Conservation (phyloP, 2,797 vertebrate species). For the Lagodon rhomboides region DNA sequence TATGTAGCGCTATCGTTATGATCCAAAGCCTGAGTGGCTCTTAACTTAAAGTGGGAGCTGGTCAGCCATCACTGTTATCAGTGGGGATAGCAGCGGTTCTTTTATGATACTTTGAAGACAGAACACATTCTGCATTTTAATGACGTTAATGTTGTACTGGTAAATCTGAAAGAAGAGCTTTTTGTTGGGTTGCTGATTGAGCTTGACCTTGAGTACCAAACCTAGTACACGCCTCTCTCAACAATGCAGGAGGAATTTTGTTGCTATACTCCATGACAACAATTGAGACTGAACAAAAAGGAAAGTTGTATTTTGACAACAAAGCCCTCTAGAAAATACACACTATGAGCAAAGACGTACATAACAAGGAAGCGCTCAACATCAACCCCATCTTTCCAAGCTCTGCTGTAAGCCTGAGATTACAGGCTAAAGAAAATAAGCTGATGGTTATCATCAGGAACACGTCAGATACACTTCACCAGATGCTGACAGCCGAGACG, state of each 20-base stretch:
- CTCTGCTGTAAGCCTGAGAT: conserved; percentile 25
- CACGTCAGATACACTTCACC: conserved; percentile 35
- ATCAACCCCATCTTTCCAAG: conserved; percentile 25
- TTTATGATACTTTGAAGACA: conserved; percentile 7
- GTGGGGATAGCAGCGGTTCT: background rate
- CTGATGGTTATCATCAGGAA: conserved; percentile 49
- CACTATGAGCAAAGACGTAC: conserved; percentile 43
- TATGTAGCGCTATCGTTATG: conserved; percentile 15
- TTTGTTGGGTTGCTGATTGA: conserved; percentile 12
- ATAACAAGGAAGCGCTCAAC: conserved; percentile 48
- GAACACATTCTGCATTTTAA: conserved; percentile 18
- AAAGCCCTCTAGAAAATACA: conserved; percentile 47
- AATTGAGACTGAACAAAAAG: conserved; percentile 52
- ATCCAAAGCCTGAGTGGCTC: conserved; percentile 26
- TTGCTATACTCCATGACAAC: conserved; percentile 57
- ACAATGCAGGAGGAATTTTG: conserved; percentile 69
- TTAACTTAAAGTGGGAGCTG: conserved; percentile 23
- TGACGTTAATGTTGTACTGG: conserved; percentile 11
- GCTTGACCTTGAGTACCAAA: conserved; percentile 16
- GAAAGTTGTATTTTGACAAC: conserved; percentile 34
- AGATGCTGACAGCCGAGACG: conserved; percentile 36
- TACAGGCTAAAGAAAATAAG: conserved; percentile 37
- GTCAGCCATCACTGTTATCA: conserved; percentile 31
- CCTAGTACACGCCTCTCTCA: conserved; percentile 39
- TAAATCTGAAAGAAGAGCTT: background rate